Conservation (phyloP, 2,888 invertebrate species). For the Plutella xylostella region DNA sequence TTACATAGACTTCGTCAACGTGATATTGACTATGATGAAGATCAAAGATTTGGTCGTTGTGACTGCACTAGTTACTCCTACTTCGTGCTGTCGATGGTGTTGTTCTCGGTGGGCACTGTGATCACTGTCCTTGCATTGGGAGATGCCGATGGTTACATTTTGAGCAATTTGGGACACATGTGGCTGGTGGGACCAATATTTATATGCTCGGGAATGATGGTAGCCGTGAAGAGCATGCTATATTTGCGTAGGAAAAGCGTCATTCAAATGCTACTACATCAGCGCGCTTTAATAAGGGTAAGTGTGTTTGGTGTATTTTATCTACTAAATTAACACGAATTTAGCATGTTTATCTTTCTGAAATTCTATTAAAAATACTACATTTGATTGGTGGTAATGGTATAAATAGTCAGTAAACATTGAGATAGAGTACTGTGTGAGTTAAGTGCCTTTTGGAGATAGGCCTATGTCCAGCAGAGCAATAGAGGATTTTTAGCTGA, state of each 20-base stretch:
- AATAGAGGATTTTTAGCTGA: too few species aligned
- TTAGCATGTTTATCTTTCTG: too few species aligned
- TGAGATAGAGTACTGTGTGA: too few species aligned
- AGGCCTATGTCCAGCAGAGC: too few species aligned
- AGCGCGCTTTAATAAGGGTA: slow-evolving; percentile 72
- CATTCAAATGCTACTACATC: slow-evolving; percentile 73
- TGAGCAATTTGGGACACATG: slow-evolving; percentile 74
- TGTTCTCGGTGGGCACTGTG: slow-evolving; percentile 73
- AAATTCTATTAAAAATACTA: too few species aligned
- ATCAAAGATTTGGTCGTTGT: slow-evolving; percentile 72
- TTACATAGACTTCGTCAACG: slow-evolving; percentile 69
- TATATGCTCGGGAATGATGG: slow-evolving; percentile 76
- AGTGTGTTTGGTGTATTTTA: slow-evolving; percentile 24
- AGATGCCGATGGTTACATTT: slow-evolving; percentile 70
- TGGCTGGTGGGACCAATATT: slow-evolving; percentile 77
- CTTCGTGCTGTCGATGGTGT: slow-evolving; percentile 71
- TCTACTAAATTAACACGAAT: not conserved
- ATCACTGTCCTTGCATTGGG: slow-evolving; percentile 74
- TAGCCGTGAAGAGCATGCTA: slow-evolving; percentile 75
- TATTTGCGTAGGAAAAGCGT: slow-evolving; percentile 75
- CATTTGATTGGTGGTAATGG: too few species aligned
- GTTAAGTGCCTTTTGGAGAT: too few species aligned
- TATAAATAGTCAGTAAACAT: too few species aligned
- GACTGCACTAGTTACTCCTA: slow-evolving; percentile 76
- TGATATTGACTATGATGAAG: slow-evolving; percentile 71